Evolutionary conservation across 2,888 invertebrate species (phyloP).

Genomic region (Tupiocoris notatus): DNA sequence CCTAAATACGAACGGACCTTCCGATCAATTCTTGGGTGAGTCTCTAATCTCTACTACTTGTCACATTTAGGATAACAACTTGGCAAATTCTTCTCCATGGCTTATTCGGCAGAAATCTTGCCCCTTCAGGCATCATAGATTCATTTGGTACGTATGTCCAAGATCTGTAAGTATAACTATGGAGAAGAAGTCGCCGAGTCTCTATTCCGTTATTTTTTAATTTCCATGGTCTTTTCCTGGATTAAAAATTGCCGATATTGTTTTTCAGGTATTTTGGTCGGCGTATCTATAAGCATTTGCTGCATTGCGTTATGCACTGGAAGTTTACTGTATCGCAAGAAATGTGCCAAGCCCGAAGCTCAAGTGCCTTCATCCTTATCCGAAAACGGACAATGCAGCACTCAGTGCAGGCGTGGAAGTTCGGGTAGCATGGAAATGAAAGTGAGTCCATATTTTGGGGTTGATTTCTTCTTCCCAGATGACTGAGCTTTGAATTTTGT

Average conservation of each 20-base stretch:
- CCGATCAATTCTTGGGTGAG: conserved; percentile 49
- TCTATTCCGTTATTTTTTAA: too few species aligned
- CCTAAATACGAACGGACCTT: background rate
- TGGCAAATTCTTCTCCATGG: too few species aligned
- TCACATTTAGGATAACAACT: conserved; percentile 3
- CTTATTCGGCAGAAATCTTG: too few species aligned
- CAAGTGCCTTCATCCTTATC: conserved; percentile 27
- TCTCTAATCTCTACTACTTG: background rate
- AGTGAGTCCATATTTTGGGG: conserved; percentile 20
- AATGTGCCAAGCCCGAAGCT: conserved; percentile 44
- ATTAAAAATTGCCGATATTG: too few species aligned
- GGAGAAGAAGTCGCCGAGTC: too few species aligned
- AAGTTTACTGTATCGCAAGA: conserved; percentile 57
- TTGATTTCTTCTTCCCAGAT: too few species aligned
- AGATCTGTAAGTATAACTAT: too few species aligned
- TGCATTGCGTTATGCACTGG: conserved; percentile 56
- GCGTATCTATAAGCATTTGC: conserved; percentile 56
- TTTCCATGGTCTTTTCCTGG: too few species aligned
- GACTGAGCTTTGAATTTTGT: background rate
- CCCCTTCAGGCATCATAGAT: too few species aligned
- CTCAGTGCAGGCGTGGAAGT: conserved; percentile 23
- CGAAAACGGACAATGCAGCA: conserved; percentile 35
- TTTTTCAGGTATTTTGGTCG: conserved; percentile 60
- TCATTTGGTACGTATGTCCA: too few species aligned
- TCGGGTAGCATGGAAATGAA: conserved; percentile 52